phyloP scores from a whole-genome alignment of 2,113 vertebrate genomes.

The Thymallus thymallus region DNA sequence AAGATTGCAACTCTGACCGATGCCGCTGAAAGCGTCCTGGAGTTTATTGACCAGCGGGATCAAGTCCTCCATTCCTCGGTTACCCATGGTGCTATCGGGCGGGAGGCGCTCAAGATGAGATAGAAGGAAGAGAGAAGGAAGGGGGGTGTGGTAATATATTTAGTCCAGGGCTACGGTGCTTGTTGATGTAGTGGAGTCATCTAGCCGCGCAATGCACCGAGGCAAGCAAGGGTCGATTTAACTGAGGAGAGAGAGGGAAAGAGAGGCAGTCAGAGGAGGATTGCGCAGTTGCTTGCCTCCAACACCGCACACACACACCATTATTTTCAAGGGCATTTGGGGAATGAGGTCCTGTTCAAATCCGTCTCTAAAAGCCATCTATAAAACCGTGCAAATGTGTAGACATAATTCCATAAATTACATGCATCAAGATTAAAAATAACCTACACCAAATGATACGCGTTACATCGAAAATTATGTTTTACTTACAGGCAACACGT shows the following conservation, averaged over 20 bases:
- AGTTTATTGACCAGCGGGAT: conserved; percentile 91
- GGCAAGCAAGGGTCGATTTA: conserved; percentile 46
- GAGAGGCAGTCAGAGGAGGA: conserved; percentile 35
- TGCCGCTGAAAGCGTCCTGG: conserved; percentile 90
- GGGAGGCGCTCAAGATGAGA: conserved; percentile 54
- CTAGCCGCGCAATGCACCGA: conserved; percentile 63
- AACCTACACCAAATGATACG: neutral
- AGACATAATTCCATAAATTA: neutral
- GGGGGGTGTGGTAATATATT: neutral
- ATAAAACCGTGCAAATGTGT: conserved; percentile 2
- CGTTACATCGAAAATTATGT: neutral
- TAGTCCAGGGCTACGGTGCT: conserved; percentile 64
- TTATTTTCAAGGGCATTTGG: conserved; percentile 67
- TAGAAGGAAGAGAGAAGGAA: conserved; percentile 15
- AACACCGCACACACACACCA: conserved; percentile 22
- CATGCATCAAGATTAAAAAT: neutral
- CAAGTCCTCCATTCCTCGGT: conserved; percentile 89
- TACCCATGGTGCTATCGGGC: conserved; percentile 72
- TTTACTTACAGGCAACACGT: neutral
- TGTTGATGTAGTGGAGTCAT: conserved; percentile 68
- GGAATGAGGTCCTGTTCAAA: conserved; percentile 12
- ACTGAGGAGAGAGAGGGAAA: conserved; percentile 28
- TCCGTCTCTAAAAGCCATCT: conserved; percentile 3
- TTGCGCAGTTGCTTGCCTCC: conserved; percentile 67
- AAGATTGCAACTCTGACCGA: conserved; percentile 87